Evolutionary conservation across 2,888 invertebrate species (phyloP), one percentile per base, ranked within the genome.

Genomic region (Drosophila cognata): DNA sequence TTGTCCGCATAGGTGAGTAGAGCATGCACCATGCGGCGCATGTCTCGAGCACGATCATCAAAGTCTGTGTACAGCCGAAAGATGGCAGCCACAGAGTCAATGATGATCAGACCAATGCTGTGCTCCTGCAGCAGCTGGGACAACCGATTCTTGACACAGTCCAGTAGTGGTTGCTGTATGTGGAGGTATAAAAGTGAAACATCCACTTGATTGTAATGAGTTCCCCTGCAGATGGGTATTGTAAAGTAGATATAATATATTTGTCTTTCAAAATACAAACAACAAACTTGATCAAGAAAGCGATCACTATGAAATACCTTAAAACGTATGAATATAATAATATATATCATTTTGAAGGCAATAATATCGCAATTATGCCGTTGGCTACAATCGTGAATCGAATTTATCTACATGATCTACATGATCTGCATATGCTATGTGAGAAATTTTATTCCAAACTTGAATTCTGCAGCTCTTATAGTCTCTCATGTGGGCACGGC

Each of bases 11-110:
- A 92, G 65, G 93, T 92, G 57, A 95, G 94, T 50, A 97, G 91
- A 53, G 93, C 92, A 46, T 93, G 92, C 1, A 95, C 95, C 76
- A 96, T 92, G 65, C 92, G 92, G 66, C 95, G 93, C 83, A 96
- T 94, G 72, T 95, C 94, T 51, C 94, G 93, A 2, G 95, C 94
- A 81, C 96, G 93, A 31, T 90, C 82, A 2, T 90, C 84, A 68
- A 93, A 94, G 80, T 94, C 92, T n/a, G 93, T 92, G 60, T 94
- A 93, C 53, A 94, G 94, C 38, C 96, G 94, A 92, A 96, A 96
- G 38, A 95, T 93, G 2, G 96, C 96, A 13, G 96, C 96, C 71
- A 97, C 95, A 0, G 96, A 96, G 91, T 97, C 97, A 25, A 97
- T 94, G 13, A 97, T 92, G 65, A 97, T 93, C 52, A 97, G 92